Percentiles rank a stretch among this genome's conserved stretches.
Evolutionary conservation across 2,888 invertebrate species (phyloP).

Genomic region (Xylocampa areola): DNA sequence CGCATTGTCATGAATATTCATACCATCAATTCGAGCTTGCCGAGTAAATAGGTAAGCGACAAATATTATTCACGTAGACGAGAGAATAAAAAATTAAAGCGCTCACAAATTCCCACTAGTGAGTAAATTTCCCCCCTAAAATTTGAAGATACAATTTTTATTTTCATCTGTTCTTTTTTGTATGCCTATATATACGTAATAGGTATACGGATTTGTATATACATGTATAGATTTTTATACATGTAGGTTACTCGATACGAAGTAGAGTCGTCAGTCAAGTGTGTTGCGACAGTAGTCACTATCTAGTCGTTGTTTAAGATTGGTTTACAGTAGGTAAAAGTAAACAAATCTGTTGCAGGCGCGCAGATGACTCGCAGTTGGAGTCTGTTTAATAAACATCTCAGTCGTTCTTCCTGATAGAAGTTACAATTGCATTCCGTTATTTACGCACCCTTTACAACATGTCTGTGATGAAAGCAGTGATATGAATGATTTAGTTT

Average conservation of each 20-base stretch:
- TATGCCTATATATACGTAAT: no score
- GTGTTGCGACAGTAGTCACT: conserved; percentile 26
- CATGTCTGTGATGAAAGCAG: conserved; percentile 64
- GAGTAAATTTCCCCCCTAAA: conserved; percentile 53
- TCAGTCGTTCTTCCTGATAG: conserved; percentile 65
- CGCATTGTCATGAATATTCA: conserved; percentile 72
- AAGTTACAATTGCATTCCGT: conserved; percentile 52
- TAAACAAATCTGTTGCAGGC: conserved; percentile 71
- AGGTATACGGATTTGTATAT: no score
- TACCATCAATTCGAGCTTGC: conserved; percentile 64
- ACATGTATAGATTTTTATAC: neutral
- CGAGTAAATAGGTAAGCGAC: conserved; percentile 61
- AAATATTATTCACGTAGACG: conserved; percentile 59
- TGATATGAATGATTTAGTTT: conserved; percentile 65
- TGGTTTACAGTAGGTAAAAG: conserved; percentile 58
- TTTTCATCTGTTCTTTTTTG: no score
- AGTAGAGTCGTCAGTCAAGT: conserved; percentile 14
- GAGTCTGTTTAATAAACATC: conserved; percentile 80
- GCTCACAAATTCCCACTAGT: conserved; percentile 52
- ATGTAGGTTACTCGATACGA: conserved; percentile 1
- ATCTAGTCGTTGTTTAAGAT: conserved; percentile 41
- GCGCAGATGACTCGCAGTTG: conserved; percentile 76
- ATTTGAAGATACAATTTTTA: conserved; percentile 39
- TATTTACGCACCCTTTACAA: conserved; percentile 63
- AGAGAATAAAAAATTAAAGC: conserved; percentile 61